Evolutionary conservation across 37 sponge, comb jelly and placozoan genomes (phyloP).

Genomic region (Halichondria panicea): DNA sequence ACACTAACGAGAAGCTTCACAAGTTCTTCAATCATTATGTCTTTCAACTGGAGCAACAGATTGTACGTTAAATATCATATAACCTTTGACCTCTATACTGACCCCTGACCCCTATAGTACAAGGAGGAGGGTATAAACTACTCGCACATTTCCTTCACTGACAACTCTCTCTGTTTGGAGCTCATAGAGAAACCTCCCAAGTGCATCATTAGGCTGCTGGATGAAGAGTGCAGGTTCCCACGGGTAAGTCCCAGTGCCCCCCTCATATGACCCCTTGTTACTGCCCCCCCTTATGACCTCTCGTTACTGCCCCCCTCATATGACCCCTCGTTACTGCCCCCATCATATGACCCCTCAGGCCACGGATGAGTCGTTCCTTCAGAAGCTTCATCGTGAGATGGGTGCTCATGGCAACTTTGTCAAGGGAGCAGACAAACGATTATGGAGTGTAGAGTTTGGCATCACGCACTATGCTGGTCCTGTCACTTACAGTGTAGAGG

Average conservation of each 20-base stretch:
- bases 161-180: constrained; percentile 91
- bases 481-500: constrained; percentile 76
- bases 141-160: constrained; percentile 93
- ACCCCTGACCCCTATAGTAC: constrained; percentile 52
- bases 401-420: constrained; percentile 68
- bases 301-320: neutral
- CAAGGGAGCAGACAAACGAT: constrained; percentile 80
- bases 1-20: constrained; percentile 96
- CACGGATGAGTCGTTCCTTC: constrained; percentile 78
- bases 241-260: constrained; percentile 42
- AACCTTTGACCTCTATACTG: neutral
- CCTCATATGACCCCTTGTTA: neutral
- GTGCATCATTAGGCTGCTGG: constrained; percentile 87
- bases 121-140: constrained; percentile 88
- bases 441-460: constrained; percentile 84
- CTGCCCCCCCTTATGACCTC: neutral
- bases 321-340: neutral
- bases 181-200: constrained; percentile 95
- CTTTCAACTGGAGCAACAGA: constrained; percentile 86
- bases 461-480: constrained; percentile 86
- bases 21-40: constrained; percentile 97
- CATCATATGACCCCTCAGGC: constrained; percentile 56
- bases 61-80: constrained; percentile 60
- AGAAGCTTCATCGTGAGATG: constrained; percentile 86
- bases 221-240: constrained; percentile 93